A percentile compares a stretch with the other conserved stretches of the same genome.
These are phyloP conservation scores for Hermodice carunculata DNA, from an alignment of 2,888 invertebrate genomes.

Conservation along the genomic window DNA sequence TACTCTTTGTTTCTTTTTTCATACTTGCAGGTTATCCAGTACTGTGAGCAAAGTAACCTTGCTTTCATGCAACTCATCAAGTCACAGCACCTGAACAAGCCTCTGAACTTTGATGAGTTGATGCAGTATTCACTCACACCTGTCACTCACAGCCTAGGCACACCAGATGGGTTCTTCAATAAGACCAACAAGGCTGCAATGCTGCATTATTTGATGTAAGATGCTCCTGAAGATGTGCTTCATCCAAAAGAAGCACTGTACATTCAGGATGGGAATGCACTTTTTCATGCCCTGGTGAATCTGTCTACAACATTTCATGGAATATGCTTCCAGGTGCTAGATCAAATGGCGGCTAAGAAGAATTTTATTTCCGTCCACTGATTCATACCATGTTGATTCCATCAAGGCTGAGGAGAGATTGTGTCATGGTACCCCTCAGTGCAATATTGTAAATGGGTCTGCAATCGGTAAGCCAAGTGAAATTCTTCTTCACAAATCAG, in stretches of 20 bases:
- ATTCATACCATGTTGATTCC: constrained; percentile 15
- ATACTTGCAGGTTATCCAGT: constrained; percentile 13
- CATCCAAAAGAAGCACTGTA: constrained; percentile 5
- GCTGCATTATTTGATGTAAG: constrained; percentile 19
- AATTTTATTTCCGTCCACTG: constrained; percentile 15
- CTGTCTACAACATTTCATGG: constrained; percentile 11
- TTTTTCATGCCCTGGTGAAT: constrained; percentile 13
- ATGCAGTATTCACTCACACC: constrained; percentile 22
- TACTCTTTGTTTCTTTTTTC: too few relatives aligned
- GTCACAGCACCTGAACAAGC: constrained; percentile 25
- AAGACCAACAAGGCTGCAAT: constrained; percentile 29
- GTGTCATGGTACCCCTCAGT: constrained; percentile 10
- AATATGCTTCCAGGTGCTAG: constrained; percentile 15
- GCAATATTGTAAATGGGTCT: constrained; percentile 1
- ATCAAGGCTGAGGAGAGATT: constrained; percentile 22
- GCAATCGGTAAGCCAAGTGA: constrained; percentile 20
- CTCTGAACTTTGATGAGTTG: constrained; percentile 23
- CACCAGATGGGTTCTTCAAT: constrained; percentile 26
- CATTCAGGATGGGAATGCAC: constrained; percentile 24
- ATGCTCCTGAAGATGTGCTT: not conserved
- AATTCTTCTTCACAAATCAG: constrained; percentile 19
- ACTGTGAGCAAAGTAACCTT: constrained; percentile 21
- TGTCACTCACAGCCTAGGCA: constrained; percentile 24
- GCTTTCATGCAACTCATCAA: constrained; percentile 27
- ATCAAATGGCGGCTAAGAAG: constrained; percentile 17